These are phyloP conservation scores for Remorina albescens DNA, from an alignment of 2,797 vertebrate species.

Conservation along the genomic window DNA sequence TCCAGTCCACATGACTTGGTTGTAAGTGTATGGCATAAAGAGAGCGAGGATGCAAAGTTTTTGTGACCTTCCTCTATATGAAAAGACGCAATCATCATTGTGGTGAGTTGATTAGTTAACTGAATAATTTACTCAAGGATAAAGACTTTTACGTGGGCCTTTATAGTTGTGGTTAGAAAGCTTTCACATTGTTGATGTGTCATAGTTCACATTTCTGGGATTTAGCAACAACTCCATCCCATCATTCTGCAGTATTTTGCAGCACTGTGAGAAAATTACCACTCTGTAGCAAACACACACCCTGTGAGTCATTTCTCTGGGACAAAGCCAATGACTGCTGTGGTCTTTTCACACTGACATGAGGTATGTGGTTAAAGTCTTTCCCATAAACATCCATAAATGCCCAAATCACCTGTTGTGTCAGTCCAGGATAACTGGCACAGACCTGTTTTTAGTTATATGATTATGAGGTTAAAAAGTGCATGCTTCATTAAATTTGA, in stretches of 20 bases:
- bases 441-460: background rate
- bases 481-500: background rate
- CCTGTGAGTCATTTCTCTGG: constrained; percentile 10
- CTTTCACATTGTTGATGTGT: too few species aligned
- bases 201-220: constrained; percentile 9
- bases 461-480: background rate
- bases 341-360: background rate
- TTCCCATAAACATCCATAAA: background rate
- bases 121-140: background rate
- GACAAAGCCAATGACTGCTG: background rate
- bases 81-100: background rate
- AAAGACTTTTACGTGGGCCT: background rate
- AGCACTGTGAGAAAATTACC: background rate
- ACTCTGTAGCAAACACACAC: background rate
- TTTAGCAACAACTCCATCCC: background rate
- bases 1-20: background rate
- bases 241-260: constrained; percentile 14
- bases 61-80: background rate
- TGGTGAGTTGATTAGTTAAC: background rate
- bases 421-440: background rate
- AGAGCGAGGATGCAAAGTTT: background rate
- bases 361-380: background rate
- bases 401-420: background rate
- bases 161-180: background rate
- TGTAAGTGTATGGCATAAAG: background rate